phyloP scores from a whole-genome alignment of 2,797 vertebrate species.

The Pipistrellus nathusii region DNA sequence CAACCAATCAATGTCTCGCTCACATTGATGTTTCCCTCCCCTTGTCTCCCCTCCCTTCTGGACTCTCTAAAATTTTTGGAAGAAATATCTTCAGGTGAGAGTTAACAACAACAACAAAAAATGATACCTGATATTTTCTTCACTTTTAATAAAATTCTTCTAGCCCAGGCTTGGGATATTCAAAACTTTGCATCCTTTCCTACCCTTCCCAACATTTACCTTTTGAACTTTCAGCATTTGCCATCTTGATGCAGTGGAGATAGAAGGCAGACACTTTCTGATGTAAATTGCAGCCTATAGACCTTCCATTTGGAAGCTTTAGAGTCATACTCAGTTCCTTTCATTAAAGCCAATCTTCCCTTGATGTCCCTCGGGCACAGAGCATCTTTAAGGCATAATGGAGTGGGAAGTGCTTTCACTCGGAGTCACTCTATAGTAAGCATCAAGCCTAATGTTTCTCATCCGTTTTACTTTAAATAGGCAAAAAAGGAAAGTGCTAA shows the following conservation, averaged over 20 bases:
- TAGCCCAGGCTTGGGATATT: neutral
- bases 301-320: slow-evolving; percentile 23
- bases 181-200: neutral
- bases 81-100: too few relatives aligned
- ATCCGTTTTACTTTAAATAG: slow-evolving; percentile 35
- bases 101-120: neutral
- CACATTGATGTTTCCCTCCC: too few relatives aligned
- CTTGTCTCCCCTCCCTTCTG: too few relatives aligned
- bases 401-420: slow-evolving; percentile 68
- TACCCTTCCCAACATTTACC: neutral
- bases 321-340: slow-evolving; percentile 36
- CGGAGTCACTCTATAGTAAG: slow-evolving; percentile 42
- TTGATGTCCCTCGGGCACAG: slow-evolving; percentile 56
- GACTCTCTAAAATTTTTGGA: too few relatives aligned
- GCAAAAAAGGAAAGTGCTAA: slow-evolving; percentile 46
- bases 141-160: neutral
- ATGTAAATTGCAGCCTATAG: neutral
- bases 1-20: too few relatives aligned
- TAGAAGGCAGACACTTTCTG: neutral
- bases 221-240: neutral
- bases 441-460: slow-evolving; percentile 34
- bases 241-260: neutral
- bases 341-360: slow-evolving; percentile 66
- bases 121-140: neutral
- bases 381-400: slow-evolving; percentile 61